Conservation (phyloP, 2,888 invertebrate species). For the Diplazon laetatorius region DNA sequence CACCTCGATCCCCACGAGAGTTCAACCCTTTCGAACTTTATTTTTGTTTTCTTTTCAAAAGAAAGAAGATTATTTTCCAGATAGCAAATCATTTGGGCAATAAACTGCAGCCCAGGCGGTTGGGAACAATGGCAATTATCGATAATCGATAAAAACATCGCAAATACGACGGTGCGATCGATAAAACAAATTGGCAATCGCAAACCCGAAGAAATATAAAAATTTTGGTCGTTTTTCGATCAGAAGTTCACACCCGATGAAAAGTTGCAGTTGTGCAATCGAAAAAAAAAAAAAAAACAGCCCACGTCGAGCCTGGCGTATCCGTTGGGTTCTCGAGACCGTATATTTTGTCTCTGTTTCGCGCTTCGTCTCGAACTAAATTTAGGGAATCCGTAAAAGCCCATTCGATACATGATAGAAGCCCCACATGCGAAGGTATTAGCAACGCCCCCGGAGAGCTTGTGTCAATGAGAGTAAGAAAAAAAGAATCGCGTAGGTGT, state of each 20-base stretch:
- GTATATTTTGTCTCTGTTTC: conserved; percentile 25
- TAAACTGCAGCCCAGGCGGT: too few relatives aligned
- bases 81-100: too few relatives aligned
- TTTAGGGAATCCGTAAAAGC: conserved; percentile 77
- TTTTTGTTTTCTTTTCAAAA: too few relatives aligned
- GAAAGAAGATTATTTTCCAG: too few relatives aligned
- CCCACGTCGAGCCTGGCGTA: not conserved
- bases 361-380: conserved; percentile 70
- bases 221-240: not conserved
- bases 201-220: not conserved
- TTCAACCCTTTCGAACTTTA: too few relatives aligned
- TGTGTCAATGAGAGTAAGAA: conserved; percentile 47
- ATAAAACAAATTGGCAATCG: too few relatives aligned
- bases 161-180: too few relatives aligned
- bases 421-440: conserved; percentile 70
- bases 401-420: conserved; percentile 76
- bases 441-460: conserved; percentile 60
- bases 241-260: not conserved
- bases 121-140: too few relatives aligned
- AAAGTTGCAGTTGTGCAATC: not conserved
- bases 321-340: not conserved
- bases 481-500: conserved; percentile 21
- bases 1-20: too few relatives aligned
- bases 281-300: too few relatives aligned
- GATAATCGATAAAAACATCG: too few relatives aligned